Percentiles rank a stretch among this genome's conserved stretches.
Evolutionary conservation across 2,113 vertebrate species (phyloP).

Genomic region (Chaenogobius annularis): DNA sequence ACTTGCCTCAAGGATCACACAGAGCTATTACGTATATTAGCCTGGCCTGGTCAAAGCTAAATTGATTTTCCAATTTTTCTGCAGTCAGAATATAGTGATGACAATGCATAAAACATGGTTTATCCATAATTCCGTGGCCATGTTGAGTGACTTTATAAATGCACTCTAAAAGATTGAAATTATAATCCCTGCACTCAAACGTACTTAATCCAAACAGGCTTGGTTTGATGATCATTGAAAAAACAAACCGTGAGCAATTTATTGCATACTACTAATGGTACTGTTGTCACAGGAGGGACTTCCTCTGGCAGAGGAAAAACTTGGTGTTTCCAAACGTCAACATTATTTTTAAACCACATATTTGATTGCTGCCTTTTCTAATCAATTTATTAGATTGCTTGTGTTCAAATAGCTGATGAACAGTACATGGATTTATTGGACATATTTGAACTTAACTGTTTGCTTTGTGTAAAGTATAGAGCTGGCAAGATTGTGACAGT

Average conservation of each 20-base stretch:
- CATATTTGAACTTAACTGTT: slow-evolving; percentile 13
- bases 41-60: slow-evolving; percentile 17
- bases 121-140: slow-evolving; percentile 25
- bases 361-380: slow-evolving; percentile 39
- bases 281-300: neutral
- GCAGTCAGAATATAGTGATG: slow-evolving; percentile 14
- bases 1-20: slow-evolving; percentile 13
- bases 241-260: slow-evolving; percentile 29
- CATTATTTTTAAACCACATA: slow-evolving; percentile 54
- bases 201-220: slow-evolving; percentile 50
- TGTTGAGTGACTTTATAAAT: slow-evolving; percentile 35
- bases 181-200: slow-evolving; percentile 58
- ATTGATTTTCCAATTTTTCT: slow-evolving; percentile 12
- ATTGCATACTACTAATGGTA: slow-evolving; percentile 14
- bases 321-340: slow-evolving; percentile 32
- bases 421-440: neutral
- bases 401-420: slow-evolving; percentile 6
- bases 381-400: neutral
- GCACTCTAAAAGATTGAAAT: slow-evolving; percentile 67
- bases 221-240: slow-evolving; percentile 33
- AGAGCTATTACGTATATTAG: slow-evolving; percentile 11
- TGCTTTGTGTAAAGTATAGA: slow-evolving; percentile 27
- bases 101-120: slow-evolving; percentile 30
- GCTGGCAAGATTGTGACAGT: slow-evolving; percentile 13
- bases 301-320: neutral